Evolutionary conservation across 2,888 invertebrate genomes (phyloP).

Genomic region (Salpingus planirostris): DNA sequence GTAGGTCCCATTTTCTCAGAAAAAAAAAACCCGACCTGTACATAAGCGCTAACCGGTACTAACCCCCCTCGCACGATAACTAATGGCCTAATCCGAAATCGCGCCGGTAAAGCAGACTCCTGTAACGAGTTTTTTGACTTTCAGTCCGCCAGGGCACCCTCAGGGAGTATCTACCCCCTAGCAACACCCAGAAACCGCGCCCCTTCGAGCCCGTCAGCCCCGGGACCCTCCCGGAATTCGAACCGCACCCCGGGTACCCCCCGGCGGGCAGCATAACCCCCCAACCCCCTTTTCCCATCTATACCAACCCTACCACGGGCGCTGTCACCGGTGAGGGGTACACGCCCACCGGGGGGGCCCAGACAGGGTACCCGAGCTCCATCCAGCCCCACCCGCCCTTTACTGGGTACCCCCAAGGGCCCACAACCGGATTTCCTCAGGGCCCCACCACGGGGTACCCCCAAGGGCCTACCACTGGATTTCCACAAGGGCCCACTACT

Average conservation of each 20-base stretch:
- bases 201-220: conserved; percentile 52
- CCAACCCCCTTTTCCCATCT: conserved; percentile 33
- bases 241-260: conserved; percentile 25
- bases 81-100: not conserved
- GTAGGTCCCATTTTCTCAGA: conserved; percentile 31
- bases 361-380: conserved; percentile 16
- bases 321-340: conserved; percentile 25
- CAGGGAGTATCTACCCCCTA: conserved; percentile 51
- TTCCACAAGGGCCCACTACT: conserved; percentile 14
- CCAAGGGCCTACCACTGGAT: conserved; percentile 15
- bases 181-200: conserved; percentile 57
- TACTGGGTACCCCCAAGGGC: conserved; percentile 9
- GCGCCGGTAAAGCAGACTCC: not conserved
- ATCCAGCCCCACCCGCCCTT: conserved; percentile 13
- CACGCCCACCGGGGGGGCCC: conserved; percentile 13
- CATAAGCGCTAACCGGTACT: not conserved
- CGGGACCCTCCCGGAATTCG: not conserved
- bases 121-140: conserved; percentile 9
- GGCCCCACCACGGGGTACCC: conserved; percentile 6
- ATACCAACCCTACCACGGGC: conserved; percentile 31
- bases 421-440: not conserved
- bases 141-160: conserved; percentile 56
- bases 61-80: not conserved
- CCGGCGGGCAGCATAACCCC: conserved; percentile 35
- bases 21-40: too few species aligned